Evolutionary conservation across 2,113 vertebrate genomes (phyloP).

Genomic region (Gnathonemus echidnorhynchus): DNA sequence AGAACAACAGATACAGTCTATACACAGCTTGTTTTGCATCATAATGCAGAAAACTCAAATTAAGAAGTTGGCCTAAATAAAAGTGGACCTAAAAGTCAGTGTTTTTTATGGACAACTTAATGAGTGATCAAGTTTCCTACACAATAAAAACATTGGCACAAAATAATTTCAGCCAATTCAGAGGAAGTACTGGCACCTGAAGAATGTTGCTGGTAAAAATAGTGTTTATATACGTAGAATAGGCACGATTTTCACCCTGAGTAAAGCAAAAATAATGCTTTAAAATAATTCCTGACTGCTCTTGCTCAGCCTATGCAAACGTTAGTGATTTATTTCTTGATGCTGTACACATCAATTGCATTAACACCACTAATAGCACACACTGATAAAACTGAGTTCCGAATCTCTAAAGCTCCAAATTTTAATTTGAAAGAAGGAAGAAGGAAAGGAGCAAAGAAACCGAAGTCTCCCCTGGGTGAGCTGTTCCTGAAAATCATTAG

Average conservation of each 20-base stretch:
- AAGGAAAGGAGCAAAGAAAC: not conserved
- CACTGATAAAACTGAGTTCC: not conserved
- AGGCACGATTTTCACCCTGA: not conserved
- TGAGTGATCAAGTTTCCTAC: not conserved
- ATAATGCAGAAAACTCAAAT: not conserved
- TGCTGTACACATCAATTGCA: not conserved
- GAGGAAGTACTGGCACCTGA: not conserved
- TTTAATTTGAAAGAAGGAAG: not conserved
- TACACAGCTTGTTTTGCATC: not conserved
- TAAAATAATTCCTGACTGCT: not conserved
- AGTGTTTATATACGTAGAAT: not conserved
- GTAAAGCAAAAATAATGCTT: not conserved
- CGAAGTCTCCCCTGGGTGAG: not conserved
- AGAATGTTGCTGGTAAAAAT: not conserved
- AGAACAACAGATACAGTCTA: not conserved
- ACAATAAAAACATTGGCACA: not conserved
- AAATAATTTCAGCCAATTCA: not conserved
- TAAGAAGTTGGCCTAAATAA: not conserved
- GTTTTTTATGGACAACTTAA: not conserved
- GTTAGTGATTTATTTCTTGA: not conserved
- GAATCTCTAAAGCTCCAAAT: not conserved
- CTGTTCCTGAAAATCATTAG: slow-evolving; percentile 1
- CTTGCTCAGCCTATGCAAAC: not conserved
- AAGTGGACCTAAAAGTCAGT: not conserved
- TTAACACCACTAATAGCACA: not conserved